Conservation (phyloP, 2,797 vertebrate species). For the Macropus fuliginosus region DNA sequence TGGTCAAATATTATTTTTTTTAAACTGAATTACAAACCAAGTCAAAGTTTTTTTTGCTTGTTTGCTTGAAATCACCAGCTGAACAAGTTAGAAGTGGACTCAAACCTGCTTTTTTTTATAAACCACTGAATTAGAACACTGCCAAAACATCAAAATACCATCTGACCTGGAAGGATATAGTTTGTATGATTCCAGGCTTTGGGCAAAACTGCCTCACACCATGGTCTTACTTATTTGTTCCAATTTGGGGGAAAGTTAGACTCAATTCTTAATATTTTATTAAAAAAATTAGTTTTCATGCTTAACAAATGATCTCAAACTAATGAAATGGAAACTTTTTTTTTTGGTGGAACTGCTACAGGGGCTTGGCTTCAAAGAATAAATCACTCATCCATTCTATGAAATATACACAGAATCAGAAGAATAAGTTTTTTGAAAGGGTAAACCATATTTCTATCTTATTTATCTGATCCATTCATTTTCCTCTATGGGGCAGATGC, state of each 20-base stretch:
- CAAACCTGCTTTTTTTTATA: not conserved
- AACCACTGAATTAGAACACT: not conserved
- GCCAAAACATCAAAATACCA: not conserved
- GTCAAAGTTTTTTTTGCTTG: not conserved
- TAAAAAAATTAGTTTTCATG: slow-evolving; percentile 25
- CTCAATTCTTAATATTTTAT: slow-evolving; percentile 6
- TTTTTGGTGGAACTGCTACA: not conserved
- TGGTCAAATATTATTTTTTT: not conserved
- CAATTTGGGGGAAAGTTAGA: not conserved
- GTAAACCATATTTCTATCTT: not conserved
- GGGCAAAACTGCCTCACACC: slow-evolving; percentile 28
- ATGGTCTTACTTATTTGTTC: not conserved
- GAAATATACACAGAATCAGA: slow-evolving; percentile 26
- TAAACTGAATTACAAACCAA: not conserved
- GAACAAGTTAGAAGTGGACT: not conserved
- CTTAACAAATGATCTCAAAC: slow-evolving; percentile 31
- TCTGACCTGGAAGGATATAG: slow-evolving; percentile 7
- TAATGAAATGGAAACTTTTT: not conserved
- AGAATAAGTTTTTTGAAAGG: slow-evolving; percentile 11
- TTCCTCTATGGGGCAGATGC: not conserved
- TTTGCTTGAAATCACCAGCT: not conserved
- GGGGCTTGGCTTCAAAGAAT: slow-evolving; percentile 15
- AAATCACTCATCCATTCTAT: not conserved
- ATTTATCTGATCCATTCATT: slow-evolving; percentile 3
- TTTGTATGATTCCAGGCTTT: slow-evolving; percentile 1